phyloP scores from a whole-genome alignment of 2,888 invertebrate species.

The Odontothrips loti region DNA sequence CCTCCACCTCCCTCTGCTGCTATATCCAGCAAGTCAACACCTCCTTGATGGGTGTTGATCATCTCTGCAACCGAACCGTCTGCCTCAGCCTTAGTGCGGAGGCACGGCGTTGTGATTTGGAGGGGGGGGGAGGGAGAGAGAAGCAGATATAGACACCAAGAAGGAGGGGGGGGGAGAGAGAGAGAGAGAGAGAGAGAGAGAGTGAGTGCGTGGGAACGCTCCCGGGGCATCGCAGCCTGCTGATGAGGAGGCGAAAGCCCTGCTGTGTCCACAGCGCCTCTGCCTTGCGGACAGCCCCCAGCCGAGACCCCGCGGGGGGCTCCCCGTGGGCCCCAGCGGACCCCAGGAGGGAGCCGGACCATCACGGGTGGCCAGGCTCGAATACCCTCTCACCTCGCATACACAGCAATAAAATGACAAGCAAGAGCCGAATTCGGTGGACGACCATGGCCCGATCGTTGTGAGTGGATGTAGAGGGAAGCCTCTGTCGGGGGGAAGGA shows the following conservation, averaged over 20 bases:
- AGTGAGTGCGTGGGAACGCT: neutral
- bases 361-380: no score
- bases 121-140: neutral
- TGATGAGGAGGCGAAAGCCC: neutral
- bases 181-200: neutral
- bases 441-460: no score
- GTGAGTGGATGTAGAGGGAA: no score
- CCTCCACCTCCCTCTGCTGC: neutral
- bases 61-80: constrained; percentile 1
- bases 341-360: no score
- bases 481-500: no score
- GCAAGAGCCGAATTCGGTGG: no score
- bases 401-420: no score
- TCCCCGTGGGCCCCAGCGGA: no score
- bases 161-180: neutral
- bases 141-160: neutral
- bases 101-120: neutral
- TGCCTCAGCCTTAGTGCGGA: neutral
- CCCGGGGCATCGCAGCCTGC: neutral
- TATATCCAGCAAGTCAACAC: neutral
- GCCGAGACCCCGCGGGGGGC: neutral
- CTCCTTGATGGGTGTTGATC: neutral
- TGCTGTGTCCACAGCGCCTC: no score
- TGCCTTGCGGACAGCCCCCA: neutral
- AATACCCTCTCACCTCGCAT: no score